These are phyloP conservation scores for Athene noctua DNA, from an alignment of 2,113 vertebrate species.

Conservation along the genomic window DNA sequence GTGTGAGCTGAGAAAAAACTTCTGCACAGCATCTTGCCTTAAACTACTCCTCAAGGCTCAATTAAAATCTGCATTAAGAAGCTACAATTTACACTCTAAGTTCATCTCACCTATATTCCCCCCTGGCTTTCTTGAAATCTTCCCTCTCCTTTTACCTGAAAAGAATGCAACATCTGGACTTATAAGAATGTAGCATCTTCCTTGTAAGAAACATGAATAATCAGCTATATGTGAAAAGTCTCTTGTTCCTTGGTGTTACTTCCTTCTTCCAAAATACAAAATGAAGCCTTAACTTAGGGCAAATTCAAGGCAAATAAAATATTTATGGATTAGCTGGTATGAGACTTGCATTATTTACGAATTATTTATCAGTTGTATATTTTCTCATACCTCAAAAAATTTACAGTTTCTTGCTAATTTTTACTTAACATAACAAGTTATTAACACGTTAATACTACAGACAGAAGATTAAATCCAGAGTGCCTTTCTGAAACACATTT, in stretches of 20 bases:
- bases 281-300: background rate
- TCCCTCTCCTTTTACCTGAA: background rate
- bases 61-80: background rate
- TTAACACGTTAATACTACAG: background rate
- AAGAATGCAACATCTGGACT: background rate
- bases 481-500: background rate
- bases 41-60: background rate
- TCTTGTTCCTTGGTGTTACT: background rate
- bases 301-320: background rate
- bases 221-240: background rate
- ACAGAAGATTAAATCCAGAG: background rate
- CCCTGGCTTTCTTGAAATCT: background rate
- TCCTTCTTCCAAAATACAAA: background rate
- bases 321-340: background rate
- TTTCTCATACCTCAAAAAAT: background rate
- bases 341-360: background rate
- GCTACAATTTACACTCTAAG: background rate
- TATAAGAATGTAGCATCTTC: background rate
- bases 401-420: background rate
- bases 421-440: background rate
- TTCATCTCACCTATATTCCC: background rate
- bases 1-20: background rate
- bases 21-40: background rate
- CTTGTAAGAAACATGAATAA: background rate
- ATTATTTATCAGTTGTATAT: background rate